Evolutionary conservation across 2,113 vertebrate genomes (phyloP).

Genomic region (Rhinopomastus cyanomelas): DNA sequence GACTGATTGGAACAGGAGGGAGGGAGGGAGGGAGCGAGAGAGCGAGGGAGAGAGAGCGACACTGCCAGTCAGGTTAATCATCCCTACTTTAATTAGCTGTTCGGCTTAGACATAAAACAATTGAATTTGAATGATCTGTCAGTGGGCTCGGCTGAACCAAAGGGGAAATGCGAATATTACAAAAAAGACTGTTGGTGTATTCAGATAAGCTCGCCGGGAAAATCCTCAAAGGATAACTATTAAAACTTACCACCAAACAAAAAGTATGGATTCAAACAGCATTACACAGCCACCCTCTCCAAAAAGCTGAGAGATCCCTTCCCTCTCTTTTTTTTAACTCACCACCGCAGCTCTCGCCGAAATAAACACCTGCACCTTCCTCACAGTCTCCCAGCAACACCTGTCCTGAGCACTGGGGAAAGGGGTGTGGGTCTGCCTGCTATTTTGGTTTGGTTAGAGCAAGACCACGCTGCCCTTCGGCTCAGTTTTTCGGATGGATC

Average conservation of each 20-base stretch:
- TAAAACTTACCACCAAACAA: conserved; percentile 82
- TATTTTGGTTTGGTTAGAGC: not conserved
- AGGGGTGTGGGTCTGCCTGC: not conserved
- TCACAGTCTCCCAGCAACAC: not conserved
- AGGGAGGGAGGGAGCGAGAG: conserved; percentile 70
- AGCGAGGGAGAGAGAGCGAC: conserved; percentile 76
- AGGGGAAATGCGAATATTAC: conserved; percentile 84
- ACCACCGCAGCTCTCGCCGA: not conserved
- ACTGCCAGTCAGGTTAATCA: conserved; percentile 94
- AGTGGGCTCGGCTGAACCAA: conserved; percentile 85
- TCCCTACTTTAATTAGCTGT: conserved; percentile 93
- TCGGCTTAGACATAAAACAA: conserved; percentile 90
- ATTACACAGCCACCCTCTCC: conserved; percentile 62
- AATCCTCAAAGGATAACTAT: conserved; percentile 83
- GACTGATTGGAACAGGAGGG: conserved; percentile 72
- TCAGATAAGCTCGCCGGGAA: conserved; percentile 79
- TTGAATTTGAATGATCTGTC: conserved; percentile 90
- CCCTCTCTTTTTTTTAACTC: conserved; percentile 13
- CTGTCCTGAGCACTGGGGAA: not conserved
- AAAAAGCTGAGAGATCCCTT: conserved; percentile 58
- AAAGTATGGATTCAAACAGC: conserved; percentile 76
- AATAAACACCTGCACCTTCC: conserved; percentile 22
- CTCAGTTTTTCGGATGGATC: not conserved
- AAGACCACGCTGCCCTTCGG: not conserved
- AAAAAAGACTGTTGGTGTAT: conserved; percentile 84